phyloP scores from a whole-genome alignment of 2,888 invertebrate genomes.

The Ophion ventricosus region DNA sequence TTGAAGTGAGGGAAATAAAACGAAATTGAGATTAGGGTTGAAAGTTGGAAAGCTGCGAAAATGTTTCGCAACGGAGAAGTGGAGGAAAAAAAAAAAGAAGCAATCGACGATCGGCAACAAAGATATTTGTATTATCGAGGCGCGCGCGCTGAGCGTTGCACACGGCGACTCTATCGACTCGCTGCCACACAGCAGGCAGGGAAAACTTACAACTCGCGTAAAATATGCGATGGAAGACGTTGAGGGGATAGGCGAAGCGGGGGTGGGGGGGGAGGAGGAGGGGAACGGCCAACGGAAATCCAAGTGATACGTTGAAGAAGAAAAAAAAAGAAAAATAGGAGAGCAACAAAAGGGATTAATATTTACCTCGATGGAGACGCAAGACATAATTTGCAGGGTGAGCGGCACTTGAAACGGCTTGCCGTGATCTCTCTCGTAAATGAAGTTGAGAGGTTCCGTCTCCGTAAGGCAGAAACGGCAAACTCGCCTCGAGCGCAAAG shows the following conservation, averaged over 20 bases:
- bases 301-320: neutral
- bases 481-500: conserved; percentile 87
- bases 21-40: neutral
- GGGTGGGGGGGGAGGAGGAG: neutral
- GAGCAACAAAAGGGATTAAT: neutral
- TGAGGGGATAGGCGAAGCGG: too few species aligned
- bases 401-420: conserved; percentile 87
- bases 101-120: conserved; percentile 25
- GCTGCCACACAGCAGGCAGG: conserved; percentile 47
- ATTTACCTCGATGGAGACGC: conserved; percentile 90
- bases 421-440: conserved; percentile 86
- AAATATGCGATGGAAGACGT: neutral
- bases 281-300: conserved; percentile 1
- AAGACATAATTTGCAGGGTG: conserved; percentile 90
- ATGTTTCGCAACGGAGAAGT: too few species aligned
- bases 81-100: neutral
- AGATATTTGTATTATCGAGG: conserved; percentile 37
- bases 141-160: conserved; percentile 14
- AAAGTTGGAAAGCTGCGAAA: conserved; percentile 14
- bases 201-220: conserved; percentile 14
- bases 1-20: too few species aligned
- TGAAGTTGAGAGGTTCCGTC: conserved; percentile 86
- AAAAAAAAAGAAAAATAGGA: too few species aligned
- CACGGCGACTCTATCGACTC: conserved; percentile 33
- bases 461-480: conserved; percentile 91